Conservation (phyloP, 2,113 vertebrate genomes). For the Salvelinus alpinus region DNA sequence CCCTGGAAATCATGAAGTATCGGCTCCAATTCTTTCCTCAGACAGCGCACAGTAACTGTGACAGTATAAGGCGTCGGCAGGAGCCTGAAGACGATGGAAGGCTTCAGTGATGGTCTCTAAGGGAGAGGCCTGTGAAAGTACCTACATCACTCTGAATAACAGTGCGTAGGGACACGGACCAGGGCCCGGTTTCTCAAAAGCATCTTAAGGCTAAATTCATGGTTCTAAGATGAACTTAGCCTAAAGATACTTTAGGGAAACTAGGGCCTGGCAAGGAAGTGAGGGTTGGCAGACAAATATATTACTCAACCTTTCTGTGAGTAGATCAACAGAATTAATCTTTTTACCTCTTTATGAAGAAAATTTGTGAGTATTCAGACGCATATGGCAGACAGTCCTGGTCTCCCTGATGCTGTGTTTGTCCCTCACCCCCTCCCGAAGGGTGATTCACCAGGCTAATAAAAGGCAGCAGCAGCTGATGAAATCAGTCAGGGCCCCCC, state of each 20-base stretch:
- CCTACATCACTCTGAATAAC: conserved; percentile 68
- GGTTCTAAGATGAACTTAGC: too few species aligned
- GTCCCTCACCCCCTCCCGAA: conserved; percentile 37
- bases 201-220: too few species aligned
- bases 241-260: too few species aligned
- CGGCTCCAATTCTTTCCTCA: conserved; percentile 52
- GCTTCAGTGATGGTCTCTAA: conserved; percentile 51
- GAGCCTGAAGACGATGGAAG: background rate
- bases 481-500: conserved; percentile 22
- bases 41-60: conserved; percentile 41
- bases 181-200: too few species aligned
- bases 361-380: conserved; percentile 58
- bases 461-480: conserved; percentile 26
- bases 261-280: conserved; percentile 12
- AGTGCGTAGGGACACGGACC: conserved; percentile 42
- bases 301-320: conserved; percentile 42
- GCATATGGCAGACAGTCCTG: conserved; percentile 44
- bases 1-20: conserved; percentile 40
- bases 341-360: conserved; percentile 51
- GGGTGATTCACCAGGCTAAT: conserved; percentile 52
- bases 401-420: conserved; percentile 44
- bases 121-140: conserved; percentile 44
- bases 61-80: conserved; percentile 24
- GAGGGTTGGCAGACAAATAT: conserved; percentile 52
- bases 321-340: conserved; percentile 47